These are phyloP conservation scores for Distichodus sexfasciatus DNA, from an alignment of 2,797 vertebrate genomes.

Conservation along the genomic window DNA sequence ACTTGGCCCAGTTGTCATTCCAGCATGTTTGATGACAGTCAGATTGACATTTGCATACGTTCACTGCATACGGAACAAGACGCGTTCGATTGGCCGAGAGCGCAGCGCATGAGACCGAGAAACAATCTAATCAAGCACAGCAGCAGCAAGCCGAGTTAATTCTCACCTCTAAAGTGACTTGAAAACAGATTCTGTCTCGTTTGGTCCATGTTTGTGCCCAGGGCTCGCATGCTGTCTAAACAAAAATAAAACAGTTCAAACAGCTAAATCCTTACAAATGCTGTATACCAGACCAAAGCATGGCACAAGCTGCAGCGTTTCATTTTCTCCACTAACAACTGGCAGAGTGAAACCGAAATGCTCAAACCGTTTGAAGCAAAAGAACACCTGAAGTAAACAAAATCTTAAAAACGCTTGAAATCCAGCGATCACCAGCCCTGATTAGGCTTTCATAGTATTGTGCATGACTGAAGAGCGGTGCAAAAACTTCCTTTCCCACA, in stretches of 20 bases:
- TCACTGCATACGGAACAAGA: neutral
- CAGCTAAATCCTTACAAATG: neutral
- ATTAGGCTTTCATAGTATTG: neutral
- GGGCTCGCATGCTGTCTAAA: too few relatives aligned
- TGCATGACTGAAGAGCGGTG: neutral
- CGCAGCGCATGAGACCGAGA: neutral
- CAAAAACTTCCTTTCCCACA: neutral
- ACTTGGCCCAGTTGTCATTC: neutral
- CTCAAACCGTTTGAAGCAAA: too few relatives aligned
- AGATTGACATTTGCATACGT: neutral
- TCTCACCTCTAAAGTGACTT: neutral
- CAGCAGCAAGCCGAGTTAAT: neutral
- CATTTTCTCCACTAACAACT: too few relatives aligned
- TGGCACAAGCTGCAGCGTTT: neutral
- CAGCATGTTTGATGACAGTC: neutral
- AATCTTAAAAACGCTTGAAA: constrained; percentile 7
- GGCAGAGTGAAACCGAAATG: too few relatives aligned
- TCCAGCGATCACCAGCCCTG: neutral
- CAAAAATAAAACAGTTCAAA: neutral
- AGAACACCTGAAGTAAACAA: too few relatives aligned
- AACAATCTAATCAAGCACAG: neutral
- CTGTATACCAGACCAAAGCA: neutral
- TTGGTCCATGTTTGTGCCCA: constrained; percentile 22
- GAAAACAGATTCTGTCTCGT: neutral
- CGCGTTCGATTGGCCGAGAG: neutral